Evolutionary conservation across 2,113 vertebrate species (phyloP).

Genomic region (Tragelaphus scriptus): DNA sequence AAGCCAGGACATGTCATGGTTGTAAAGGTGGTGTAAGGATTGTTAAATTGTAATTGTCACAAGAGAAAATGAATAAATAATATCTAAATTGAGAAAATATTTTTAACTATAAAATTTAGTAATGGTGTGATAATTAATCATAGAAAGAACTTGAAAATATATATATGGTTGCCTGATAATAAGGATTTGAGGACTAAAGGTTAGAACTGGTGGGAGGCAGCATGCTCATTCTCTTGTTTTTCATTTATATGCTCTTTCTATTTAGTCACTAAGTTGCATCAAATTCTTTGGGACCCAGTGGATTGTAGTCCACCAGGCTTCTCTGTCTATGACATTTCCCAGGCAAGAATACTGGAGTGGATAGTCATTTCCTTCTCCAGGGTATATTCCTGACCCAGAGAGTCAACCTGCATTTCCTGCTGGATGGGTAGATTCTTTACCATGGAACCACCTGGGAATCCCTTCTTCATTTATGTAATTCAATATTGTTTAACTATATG

Average conservation of each 20-base stretch:
- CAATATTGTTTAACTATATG: neutral
- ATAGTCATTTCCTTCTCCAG: neutral
- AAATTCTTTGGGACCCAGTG: neutral
- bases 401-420: neutral
- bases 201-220: neutral
- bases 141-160: neutral
- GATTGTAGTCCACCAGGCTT: neutral
- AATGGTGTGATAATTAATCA: neutral
- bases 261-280: neutral
- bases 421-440: neutral
- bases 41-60: neutral
- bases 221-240: neutral
- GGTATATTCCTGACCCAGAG: neutral
- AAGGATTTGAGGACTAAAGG: accelerated
- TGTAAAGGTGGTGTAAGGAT: neutral
- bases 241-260: neutral
- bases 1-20: neutral
- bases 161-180: neutral
- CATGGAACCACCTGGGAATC: neutral
- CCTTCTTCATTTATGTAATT: neutral
- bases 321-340: neutral
- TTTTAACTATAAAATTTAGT: neutral
- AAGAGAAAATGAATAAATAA: neutral
- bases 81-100: neutral
- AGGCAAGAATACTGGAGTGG: neutral